These are phyloP conservation scores for Heliangelus exortis DNA, from an alignment of 2,797 vertebrate genomes.

Conservation along the genomic window DNA sequence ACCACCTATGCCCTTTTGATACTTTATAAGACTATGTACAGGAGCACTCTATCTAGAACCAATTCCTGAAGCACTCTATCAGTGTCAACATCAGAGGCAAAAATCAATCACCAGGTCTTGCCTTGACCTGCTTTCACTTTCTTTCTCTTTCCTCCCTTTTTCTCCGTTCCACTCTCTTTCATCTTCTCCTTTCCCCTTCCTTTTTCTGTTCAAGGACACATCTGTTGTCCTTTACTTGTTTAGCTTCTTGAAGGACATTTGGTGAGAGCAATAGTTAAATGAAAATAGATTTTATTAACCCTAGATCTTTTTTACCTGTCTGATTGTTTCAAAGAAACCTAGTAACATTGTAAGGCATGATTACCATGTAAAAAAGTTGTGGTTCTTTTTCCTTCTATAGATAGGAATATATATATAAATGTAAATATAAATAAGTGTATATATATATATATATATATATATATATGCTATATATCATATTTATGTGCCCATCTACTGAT, in stretches of 20 bases:
- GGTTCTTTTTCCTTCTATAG: not conserved
- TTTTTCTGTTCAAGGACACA: not conserved
- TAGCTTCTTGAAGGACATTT: not conserved
- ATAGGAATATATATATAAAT: no score
- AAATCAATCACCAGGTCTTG: not conserved
- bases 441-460: no score
- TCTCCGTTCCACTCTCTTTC: not conserved
- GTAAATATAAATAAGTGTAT: no score
- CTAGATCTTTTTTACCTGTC: not conserved
- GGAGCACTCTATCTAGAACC: not conserved
- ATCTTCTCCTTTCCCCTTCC: not conserved
- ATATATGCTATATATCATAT: not conserved
- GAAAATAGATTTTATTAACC: not conserved
- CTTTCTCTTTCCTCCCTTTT: not conserved
- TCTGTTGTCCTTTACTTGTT: not conserved
- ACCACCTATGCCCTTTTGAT: not conserved
- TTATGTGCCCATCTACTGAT: not conserved
- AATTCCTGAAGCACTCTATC: not conserved
- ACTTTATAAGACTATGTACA: not conserved
- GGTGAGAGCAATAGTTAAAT: not conserved
- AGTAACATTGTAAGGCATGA: not conserved
- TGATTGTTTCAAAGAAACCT: not conserved
- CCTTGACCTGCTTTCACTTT: not conserved
- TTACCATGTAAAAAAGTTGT: not conserved
- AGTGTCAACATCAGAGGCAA: not conserved